Conservation (phyloP, 2,888 invertebrate species). For the Carabus problematicus region DNA sequence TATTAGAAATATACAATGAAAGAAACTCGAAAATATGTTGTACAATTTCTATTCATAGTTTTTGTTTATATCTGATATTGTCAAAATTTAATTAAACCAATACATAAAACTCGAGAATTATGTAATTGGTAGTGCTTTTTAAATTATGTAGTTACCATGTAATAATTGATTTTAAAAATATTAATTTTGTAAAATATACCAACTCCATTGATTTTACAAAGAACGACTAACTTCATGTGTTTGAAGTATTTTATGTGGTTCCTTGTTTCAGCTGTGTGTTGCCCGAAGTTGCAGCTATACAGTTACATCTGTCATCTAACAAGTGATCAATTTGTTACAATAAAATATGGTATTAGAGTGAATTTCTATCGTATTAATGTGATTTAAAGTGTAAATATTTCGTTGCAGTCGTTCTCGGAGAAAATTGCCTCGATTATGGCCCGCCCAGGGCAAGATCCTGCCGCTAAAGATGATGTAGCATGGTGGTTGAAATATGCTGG, state of each 20-base stretch:
- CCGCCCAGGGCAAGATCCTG: slow-evolving; percentile 80
- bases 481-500: slow-evolving; percentile 91
- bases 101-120: too few species aligned
- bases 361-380: neutral
- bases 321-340: slow-evolving; percentile 36
- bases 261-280: too few species aligned
- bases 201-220: too few species aligned
- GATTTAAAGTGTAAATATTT: slow-evolving; percentile 25
- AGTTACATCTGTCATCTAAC: slow-evolving; percentile 39
- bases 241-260: too few species aligned
- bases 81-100: neutral
- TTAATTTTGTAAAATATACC: too few species aligned
- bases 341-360: slow-evolving; percentile 35
- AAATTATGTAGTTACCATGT: too few species aligned
- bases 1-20: too few species aligned
- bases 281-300: too few species aligned
- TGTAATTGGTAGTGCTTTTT: too few species aligned
- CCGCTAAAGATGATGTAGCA: slow-evolving; percentile 81
- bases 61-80: neutral
- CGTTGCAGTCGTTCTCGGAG: slow-evolving; percentile 75
- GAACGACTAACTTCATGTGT: too few species aligned
- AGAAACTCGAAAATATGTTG: neutral
- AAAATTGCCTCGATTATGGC: slow-evolving; percentile 82
- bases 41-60: neutral
- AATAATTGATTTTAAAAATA: too few species aligned